Conservation (phyloP, 2,797 vertebrate species). For the Furcifer pardalis region DNA sequence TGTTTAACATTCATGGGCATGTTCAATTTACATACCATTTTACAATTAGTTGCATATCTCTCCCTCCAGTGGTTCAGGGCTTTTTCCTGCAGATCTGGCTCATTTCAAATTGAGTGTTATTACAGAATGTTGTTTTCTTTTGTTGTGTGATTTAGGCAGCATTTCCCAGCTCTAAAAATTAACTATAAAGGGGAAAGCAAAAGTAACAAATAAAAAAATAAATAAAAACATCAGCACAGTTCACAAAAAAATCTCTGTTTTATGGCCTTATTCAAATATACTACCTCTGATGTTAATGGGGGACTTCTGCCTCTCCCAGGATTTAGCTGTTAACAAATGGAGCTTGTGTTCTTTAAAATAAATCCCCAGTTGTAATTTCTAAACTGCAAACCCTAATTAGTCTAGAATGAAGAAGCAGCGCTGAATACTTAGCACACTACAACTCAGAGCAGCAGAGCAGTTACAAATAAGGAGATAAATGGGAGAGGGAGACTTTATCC, state of each 20-base stretch:
- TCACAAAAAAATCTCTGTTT: conserved; percentile 12
- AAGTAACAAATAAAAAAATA: background rate
- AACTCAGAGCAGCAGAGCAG: conserved; percentile 3
- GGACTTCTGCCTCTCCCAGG: conserved; percentile 50
- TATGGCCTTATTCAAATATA: conserved; percentile 21
- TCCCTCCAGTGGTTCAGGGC: conserved; percentile 1
- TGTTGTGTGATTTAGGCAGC: conserved; percentile 32
- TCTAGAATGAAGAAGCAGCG: conserved; percentile 45
- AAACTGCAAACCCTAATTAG: conserved; percentile 69
- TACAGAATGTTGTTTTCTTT: conserved; percentile 1
- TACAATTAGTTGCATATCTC: conserved; percentile 28
- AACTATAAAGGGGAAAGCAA: background rate
- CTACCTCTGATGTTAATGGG: conserved; percentile 3
- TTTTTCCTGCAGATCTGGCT: conserved; percentile 17
- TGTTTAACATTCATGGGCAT: background rate
- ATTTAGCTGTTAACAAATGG: conserved; percentile 48
- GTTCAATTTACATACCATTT: background rate
- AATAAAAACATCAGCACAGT: background rate
- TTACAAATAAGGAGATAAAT: background rate
- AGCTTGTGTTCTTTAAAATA: conserved; percentile 53
- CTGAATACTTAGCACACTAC: conserved; percentile 12
- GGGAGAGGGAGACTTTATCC: background rate
- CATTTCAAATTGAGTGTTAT: conserved; percentile 37
- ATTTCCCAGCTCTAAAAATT: conserved; percentile 1
- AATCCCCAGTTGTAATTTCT: conserved; percentile 59